Evolutionary conservation across 2,113 vertebrate species (phyloP).

Genomic region (Cryptomyrus ogoouensis): DNA sequence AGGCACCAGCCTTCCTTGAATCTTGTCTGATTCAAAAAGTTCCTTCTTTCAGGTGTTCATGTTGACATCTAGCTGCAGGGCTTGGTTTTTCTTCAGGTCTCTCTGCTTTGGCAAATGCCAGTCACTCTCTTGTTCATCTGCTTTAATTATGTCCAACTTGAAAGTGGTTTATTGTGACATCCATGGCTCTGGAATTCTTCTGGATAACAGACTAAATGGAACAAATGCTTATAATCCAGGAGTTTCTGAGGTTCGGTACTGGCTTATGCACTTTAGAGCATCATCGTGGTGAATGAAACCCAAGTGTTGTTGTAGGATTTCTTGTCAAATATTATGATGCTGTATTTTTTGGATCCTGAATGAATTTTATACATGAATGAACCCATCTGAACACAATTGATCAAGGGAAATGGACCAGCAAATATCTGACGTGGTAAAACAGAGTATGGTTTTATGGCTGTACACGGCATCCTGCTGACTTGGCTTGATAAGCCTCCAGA

Average conservation of each 20-base stretch:
- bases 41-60: not conserved
- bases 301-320: not conserved
- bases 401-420: constrained; percentile 14
- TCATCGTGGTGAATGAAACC: not conserved
- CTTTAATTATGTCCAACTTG: not conserved
- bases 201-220: not conserved
- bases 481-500: not conserved
- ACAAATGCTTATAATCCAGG: not conserved
- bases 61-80: not conserved
- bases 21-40: not conserved
- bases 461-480: not conserved
- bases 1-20: not conserved
- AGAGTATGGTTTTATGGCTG: not conserved
- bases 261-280: not conserved
- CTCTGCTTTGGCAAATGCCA: not conserved
- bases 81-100: not conserved
- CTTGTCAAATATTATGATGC: not conserved
- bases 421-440: constrained; percentile 12
- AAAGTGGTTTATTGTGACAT: not conserved
- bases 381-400: not conserved
- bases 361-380: not conserved
- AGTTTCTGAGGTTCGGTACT: not conserved
- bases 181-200: not conserved
- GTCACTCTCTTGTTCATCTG: not conserved
- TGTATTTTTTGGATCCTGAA: not conserved